A percentile compares a stretch with the other conserved stretches of the same genome.
These are phyloP conservation scores for Odontocolon sp. DNA, from an alignment of 2,888 invertebrate genomes.

Conservation along the genomic window DNA sequence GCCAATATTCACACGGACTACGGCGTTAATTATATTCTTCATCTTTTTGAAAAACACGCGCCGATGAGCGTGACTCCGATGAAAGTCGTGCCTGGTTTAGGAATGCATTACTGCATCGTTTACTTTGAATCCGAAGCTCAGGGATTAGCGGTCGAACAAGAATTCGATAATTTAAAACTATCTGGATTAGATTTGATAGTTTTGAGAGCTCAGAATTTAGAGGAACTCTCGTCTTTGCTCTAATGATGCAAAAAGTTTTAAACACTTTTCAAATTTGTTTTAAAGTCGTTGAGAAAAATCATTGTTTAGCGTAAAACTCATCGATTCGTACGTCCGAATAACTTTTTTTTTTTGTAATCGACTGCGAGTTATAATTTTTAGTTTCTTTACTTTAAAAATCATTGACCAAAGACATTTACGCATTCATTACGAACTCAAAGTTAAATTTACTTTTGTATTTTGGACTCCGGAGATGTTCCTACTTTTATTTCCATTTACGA, in stretches of 20 bases:
- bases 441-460: too few species aligned
- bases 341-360: too few species aligned
- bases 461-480: too few species aligned
- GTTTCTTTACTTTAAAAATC: background rate
- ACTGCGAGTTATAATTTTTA: background rate
- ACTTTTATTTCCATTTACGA: too few species aligned
- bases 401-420: background rate
- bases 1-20: constrained; percentile 69
- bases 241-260: too few species aligned
- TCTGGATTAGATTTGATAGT: constrained; percentile 68
- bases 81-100: constrained; percentile 31
- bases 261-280: too few species aligned
- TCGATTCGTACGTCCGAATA: too few species aligned
- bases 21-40: constrained; percentile 68
- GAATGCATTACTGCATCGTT: constrained; percentile 71
- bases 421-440: too few species aligned
- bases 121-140: constrained; percentile 67
- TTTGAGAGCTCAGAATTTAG: constrained; percentile 55
- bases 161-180: constrained; percentile 67
- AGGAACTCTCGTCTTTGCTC: background rate
- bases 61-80: constrained; percentile 70
- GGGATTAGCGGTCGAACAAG: constrained; percentile 61
- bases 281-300: background rate
- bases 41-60: constrained; percentile 69
- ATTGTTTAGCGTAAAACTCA: too few species aligned